Base-by-base conservation (phyloP, 2,113 vertebrate genomes). In the Nerophis lumbriciformis region DNA sequence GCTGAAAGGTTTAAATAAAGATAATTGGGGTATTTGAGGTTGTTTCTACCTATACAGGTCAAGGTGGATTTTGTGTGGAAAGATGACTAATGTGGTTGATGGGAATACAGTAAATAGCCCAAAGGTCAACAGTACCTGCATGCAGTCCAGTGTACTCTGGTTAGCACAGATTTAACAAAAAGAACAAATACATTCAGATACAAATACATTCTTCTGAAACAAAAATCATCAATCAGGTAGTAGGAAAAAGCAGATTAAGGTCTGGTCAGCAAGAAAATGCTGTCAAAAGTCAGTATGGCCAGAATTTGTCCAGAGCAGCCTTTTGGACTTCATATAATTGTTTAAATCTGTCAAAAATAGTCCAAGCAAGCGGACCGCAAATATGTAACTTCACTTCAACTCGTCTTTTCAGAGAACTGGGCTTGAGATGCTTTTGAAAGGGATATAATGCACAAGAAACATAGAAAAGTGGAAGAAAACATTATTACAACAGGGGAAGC, bases 101-200 rank as follows among this genome's bases (percentile, higher is more conserved):
- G 10, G 58, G 39, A 39, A 56, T 28, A 28, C 28, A 28, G 28
- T 11, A 76, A 63, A 42, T 53, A 69, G 55, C 78, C 47, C 53
- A 63, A 68, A 37, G 13, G 60, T 77, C 60, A 70, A 65, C 13
- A 81, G 67, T 98, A 98, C 96, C 96, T 98, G 96, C 94, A 99
- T 96, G 90, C 92, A 94, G 90, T 99, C 95, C 96, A 98, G 87
- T 83, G 95, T 93, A 83, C 86, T 94, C 96, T 98, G 91, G 89
- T 81, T 75, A 83, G 80, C 81, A 82, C 36, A 87, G 70, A 83
- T 65, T 79, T 75, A 78, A 85, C 76, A 78, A 85, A 79, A 87
- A 28, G 69, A 59, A 59, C 68, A 69, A 55, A 56, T 45, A 37
- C n/a, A 52, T 35, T 75, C 4, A 74, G 61, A 76, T 55, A 72